Evolutionary conservation across 2,888 invertebrate species (phyloP).

Genomic region (Papilio protenor): DNA sequence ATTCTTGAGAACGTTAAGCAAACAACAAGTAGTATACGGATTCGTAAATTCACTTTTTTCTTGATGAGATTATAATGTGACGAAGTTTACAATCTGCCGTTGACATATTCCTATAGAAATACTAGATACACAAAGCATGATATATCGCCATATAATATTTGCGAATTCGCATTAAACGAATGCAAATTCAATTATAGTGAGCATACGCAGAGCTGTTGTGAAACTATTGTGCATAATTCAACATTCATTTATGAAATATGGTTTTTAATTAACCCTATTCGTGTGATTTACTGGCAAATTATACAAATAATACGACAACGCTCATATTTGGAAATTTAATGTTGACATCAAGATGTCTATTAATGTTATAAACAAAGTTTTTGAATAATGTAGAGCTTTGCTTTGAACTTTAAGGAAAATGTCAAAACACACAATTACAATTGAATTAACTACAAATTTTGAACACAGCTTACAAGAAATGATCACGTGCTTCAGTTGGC

Average conservation of each 20-base stretch:
- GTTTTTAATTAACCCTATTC: background rate
- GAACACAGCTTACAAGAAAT: background rate
- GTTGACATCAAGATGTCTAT: background rate
- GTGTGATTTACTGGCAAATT: background rate
- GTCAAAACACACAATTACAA: background rate
- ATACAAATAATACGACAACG: background rate
- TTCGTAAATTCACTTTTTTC: background rate
- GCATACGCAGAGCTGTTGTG: conserved; percentile 1
- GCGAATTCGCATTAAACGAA: background rate
- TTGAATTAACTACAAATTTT: background rate
- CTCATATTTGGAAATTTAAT: background rate
- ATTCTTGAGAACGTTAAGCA: background rate
- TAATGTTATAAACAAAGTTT: no score
- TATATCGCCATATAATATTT: background rate
- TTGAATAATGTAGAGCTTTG: no score
- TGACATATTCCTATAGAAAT: background rate
- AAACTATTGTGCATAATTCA: background rate
- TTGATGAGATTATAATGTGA: background rate
- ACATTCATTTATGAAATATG: background rate
- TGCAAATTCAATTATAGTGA: background rate
- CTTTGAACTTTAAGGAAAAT: background rate
- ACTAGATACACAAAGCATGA: background rate
- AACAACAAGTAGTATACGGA: background rate
- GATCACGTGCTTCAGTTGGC: conserved; percentile 18
- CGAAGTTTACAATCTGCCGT: background rate